A percentile compares a stretch with the other conserved stretches of the same genome.
Conservation (phyloP, 2,113 vertebrate species). For the Otolemur garnettii region DNA sequence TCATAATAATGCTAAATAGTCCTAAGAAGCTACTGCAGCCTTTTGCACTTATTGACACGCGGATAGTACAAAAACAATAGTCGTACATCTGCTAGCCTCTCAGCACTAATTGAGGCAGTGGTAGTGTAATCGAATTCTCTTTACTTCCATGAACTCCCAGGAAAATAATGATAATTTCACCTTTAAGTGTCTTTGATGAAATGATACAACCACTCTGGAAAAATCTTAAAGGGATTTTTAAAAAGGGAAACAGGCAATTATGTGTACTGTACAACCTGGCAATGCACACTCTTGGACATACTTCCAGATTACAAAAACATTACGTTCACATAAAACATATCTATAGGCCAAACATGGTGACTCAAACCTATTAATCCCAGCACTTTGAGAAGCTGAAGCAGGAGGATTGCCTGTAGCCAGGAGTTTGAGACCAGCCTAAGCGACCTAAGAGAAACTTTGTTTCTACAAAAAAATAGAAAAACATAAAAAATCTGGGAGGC, state of each 20-base stretch:
- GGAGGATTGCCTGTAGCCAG: neutral
- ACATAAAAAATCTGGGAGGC: neutral
- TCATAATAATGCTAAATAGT: neutral
- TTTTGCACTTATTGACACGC: neutral
- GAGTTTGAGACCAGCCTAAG: neutral
- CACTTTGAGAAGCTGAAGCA: neutral
- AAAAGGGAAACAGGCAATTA: constrained; percentile 34
- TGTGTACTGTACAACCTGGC: neutral
- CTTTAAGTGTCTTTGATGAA: neutral
- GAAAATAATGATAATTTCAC: neutral
- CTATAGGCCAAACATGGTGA: neutral
- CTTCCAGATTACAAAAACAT: constrained; percentile 35
- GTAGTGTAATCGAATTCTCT: neutral
- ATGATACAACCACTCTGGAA: neutral
- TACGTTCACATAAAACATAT: neutral
- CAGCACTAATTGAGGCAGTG: neutral
- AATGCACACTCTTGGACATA: neutral
- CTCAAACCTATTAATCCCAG: neutral
- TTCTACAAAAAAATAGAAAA: neutral
- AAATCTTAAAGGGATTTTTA: neutral
- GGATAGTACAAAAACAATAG: neutral
- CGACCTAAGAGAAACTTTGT: neutral
- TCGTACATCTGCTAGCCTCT: neutral
- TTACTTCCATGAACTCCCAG: neutral
- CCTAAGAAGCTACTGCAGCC: neutral